Conservation (phyloP, 1,140 invertebrate species). For the Aphelinus certus region DNA sequence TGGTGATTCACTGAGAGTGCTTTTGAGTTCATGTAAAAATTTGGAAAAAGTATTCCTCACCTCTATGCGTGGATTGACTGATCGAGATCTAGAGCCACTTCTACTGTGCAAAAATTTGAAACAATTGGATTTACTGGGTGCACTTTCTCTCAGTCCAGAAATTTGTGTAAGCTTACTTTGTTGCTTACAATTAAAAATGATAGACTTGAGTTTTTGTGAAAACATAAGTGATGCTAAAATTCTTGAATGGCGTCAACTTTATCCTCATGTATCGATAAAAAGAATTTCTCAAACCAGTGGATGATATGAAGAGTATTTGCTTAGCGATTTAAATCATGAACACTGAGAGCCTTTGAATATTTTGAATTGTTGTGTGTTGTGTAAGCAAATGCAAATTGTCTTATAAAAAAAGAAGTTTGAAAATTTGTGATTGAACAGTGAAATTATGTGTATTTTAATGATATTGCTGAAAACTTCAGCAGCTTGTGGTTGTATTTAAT, state of each 20-base stretch:
- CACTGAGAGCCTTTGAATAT: not conserved
- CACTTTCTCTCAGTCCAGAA: conserved; percentile 77
- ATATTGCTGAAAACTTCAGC: not conserved
- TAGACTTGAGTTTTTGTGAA: conserved; percentile 89
- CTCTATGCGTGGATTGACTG: conserved; percentile 79
- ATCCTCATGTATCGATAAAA: conserved; percentile 74
- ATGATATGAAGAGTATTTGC: conserved; percentile 6
- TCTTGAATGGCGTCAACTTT: conserved; percentile 69
- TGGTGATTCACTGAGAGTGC: conserved; percentile 63
- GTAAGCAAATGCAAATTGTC: not conserved
- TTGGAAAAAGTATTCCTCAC: conserved; percentile 82
- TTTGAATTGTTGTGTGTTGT: conserved; percentile 19
- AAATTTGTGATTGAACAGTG: conserved; percentile 23
- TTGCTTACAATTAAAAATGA: conserved; percentile 72
- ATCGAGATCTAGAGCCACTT: conserved; percentile 78
- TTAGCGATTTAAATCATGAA: conserved; percentile 10
- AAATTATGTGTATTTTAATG: conserved; percentile 15
- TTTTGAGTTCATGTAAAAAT: conserved; percentile 69
- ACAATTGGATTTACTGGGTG: conserved; percentile 86
- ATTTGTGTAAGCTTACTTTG: conserved; percentile 71
- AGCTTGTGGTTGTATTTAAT: conserved; percentile 12
- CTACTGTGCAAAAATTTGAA: conserved; percentile 73
- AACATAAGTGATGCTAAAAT: conserved; percentile 78
- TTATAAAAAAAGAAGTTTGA: not conserved
- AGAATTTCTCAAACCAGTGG: conserved; percentile 60